Evolutionary conservation across 2,113 vertebrate genomes (phyloP), one percentile per base, ranked within the genome.

Genomic region (Hippocampus barbouri): DNA sequence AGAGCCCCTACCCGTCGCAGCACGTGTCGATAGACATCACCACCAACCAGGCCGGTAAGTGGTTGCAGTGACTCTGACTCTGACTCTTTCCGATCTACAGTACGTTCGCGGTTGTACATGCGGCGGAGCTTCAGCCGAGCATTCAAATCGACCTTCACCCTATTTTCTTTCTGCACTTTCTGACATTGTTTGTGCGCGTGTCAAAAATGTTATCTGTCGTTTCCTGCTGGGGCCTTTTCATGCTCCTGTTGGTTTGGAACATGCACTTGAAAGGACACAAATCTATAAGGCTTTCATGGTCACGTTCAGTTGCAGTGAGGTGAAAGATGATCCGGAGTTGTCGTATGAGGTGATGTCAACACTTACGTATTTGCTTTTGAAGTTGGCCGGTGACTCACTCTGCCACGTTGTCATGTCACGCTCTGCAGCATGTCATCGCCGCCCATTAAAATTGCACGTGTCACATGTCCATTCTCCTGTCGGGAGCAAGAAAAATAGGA

Each of bases 1-100:
- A 95, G 91, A 99, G 97, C 78, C 96, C 96, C 3, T 99, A 98
- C 74, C 95, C 95, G 0, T 95, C 97, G 0, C 97, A 99, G 81
- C 95, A 98, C 0, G 94, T 98, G 69, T 95, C 96, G 0, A 97
- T 99, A 83, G 98, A 98, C 90, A 97, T 99, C 91, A 97, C 97
- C 82, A 99, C 97, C 72, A 99, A 99, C 89, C 97, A 99, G 89
- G 97, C 97, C 0, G 97, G 97, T 98, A 89, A 94, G 89, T 80
- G 62, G 59, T 16, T 56, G 40, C 49, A n/a, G 0, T 45, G 23
- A 5, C 25, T 25, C 25, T 25, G 25, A 25, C 25, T 25, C 25
- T 25, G 25, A 25, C 25, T 25, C 25, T 69, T 40, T 40, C 20
- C 53, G 3, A n/a, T 41, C 34, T 41, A 63, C 10, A 4, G n/a